These are phyloP conservation scores for Callipepla californica DNA, from an alignment of 2,113 vertebrate genomes.

Conservation along the genomic window DNA sequence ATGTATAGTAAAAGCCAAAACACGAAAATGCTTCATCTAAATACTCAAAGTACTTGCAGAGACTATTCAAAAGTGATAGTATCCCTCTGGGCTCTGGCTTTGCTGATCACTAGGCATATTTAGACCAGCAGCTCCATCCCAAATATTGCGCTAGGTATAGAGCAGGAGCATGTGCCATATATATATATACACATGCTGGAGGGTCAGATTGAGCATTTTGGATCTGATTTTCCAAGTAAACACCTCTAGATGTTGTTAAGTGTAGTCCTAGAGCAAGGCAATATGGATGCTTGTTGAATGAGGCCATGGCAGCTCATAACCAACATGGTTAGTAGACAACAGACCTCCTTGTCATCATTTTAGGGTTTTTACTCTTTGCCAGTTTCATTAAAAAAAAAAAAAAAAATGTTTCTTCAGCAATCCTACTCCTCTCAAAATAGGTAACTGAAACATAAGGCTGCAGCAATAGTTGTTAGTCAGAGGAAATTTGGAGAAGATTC, in stretches of 20 bases:
- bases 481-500: not conserved
- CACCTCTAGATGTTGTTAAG: not conserved
- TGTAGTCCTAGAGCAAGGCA: not conserved
- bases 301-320: not conserved
- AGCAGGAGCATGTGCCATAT: not conserved
- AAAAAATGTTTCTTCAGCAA: not conserved
- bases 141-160: not conserved
- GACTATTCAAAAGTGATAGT: not conserved
- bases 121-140: not conserved
- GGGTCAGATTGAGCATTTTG: not conserved
- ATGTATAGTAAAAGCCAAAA: not conserved
- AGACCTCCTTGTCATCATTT: not conserved
- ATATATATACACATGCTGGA: accelerated
- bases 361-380: not conserved
- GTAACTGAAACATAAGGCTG: not conserved
- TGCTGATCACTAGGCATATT: no score
- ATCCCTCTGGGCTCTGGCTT: not conserved
- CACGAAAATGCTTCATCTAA: not conserved
- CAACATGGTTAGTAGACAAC: not conserved
- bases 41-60: not conserved
- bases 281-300: accelerated
- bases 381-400: not conserved
- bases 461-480: not conserved
- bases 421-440: not conserved
- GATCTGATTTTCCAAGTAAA: not conserved